Percentiles rank a stretch among this genome's conserved stretches.
These are phyloP conservation scores for Macaca fascicularis DNA, from an alignment of 2,113 vertebrate genomes.

Conservation along the genomic window T2T-MFA8v1.1 NC_088392.1:62980001-62980500, in stretches of 20 bases:
- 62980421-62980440: not conserved
- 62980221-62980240: not conserved
- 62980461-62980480: not conserved
- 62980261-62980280: not conserved
- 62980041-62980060: not conserved
- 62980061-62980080: not conserved
- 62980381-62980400: not conserved
- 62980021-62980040: not conserved
- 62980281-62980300: not conserved
- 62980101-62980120: not conserved
- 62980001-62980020: not conserved
- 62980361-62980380: not conserved
- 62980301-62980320: not conserved
- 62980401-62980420: not conserved
- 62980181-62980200: not conserved
- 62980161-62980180: not conserved
- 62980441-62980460: not conserved
- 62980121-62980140: constrained; percentile 5
- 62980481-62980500: not conserved
- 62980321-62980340: not conserved
- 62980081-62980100: not conserved
- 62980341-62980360: not conserved
- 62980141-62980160: constrained; percentile 14
- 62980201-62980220: too few species aligned
- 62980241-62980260: not conserved